Evolutionary conservation across 2,888 invertebrate species (phyloP), one percentile per base, ranked within the genome.

Genomic region (Eristalis pertinax): DNA sequence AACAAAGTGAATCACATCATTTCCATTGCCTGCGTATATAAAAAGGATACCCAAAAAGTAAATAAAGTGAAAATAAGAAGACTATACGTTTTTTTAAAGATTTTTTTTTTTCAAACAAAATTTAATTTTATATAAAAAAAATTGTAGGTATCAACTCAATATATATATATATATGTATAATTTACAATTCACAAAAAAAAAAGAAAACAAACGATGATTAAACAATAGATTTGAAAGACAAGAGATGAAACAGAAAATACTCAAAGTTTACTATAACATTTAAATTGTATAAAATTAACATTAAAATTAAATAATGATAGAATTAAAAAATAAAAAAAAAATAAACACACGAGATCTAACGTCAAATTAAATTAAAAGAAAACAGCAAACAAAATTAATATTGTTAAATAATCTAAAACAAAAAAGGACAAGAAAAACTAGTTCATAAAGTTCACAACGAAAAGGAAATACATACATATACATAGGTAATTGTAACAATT

Each of bases 321-420:
- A 13, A 43, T 43, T 22, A 32, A 32, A 5, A 43, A 38, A 26
- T 22, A 50, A 58, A 43, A 73, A 64, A 87, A 50, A 41, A 35
- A 73, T 64, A 87, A 87, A 87, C 67, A 80, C 79, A 80, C 79
- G 87, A 87, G 87, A 87, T 87, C 87, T 86, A 82, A 82, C 15
- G 58, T 67, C 62, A 82, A 62, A 70, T 64, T 13, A 74, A 85
- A 72, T 4, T 56, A 86, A 82, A 56, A 82, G 65, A 24, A 78
- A 83, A 75, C 62, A 81, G 67, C 74, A 87, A 87, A 83, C 70
- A 65, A 79, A 86, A 62, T 60, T 78, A 74, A 69, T 43, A 64
- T 29, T 24, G 15, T 50, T 29, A 68, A 68, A 43, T 50, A 76
- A 60, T 64, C 65, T 68, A 73, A 38, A 63, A 32, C 32, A 35